These are phyloP conservation scores for Corydoras maculifer DNA, from an alignment of 2,113 vertebrate species.

Conservation along the genomic window DNA sequence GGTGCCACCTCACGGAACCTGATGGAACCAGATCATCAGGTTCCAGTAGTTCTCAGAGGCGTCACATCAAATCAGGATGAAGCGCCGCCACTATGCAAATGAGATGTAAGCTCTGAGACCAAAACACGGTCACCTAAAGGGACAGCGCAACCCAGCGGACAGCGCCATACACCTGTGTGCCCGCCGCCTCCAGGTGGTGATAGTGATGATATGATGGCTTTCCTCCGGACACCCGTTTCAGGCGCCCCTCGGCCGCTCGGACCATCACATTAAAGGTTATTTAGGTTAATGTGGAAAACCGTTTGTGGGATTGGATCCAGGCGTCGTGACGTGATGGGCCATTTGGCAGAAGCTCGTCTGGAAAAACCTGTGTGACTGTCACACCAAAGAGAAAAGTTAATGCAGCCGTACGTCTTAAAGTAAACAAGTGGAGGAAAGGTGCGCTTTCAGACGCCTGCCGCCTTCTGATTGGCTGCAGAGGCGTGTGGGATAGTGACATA, in stretches of 20 bases:
- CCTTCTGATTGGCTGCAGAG: conserved; percentile 44
- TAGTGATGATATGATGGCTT: too few species aligned
- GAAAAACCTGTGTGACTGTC: conserved; percentile 45
- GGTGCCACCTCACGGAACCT: conserved; percentile 19
- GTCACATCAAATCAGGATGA: not conserved
- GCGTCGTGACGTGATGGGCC: conserved; percentile 20
- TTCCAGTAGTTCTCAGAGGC: too few species aligned
- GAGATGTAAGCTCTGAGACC: not conserved
- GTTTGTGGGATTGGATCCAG: conserved; percentile 16
- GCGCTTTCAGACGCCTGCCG: conserved; percentile 42
- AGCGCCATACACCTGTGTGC: too few species aligned
- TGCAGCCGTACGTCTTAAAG: conserved; percentile 34
- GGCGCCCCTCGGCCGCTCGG: too few species aligned
- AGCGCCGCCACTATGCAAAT: not conserved
- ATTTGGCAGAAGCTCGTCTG: conserved; percentile 34
- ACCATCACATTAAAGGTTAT: too few species aligned
- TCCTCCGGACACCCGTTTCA: too few species aligned
- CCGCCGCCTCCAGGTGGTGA: too few species aligned
- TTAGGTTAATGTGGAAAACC: too few species aligned
- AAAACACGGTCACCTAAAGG: not conserved
- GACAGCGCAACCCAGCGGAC: conserved; percentile 43
- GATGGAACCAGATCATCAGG: too few species aligned
- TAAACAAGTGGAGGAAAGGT: conserved; percentile 48
- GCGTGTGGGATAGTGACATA: conserved; percentile 67
- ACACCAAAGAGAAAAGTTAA: conserved; percentile 27